A percentile compares a stretch with the other conserved stretches of the same genome.
Evolutionary conservation across 2,797 vertebrate genomes (phyloP).

Genomic region (Vireo griseus): DNA sequence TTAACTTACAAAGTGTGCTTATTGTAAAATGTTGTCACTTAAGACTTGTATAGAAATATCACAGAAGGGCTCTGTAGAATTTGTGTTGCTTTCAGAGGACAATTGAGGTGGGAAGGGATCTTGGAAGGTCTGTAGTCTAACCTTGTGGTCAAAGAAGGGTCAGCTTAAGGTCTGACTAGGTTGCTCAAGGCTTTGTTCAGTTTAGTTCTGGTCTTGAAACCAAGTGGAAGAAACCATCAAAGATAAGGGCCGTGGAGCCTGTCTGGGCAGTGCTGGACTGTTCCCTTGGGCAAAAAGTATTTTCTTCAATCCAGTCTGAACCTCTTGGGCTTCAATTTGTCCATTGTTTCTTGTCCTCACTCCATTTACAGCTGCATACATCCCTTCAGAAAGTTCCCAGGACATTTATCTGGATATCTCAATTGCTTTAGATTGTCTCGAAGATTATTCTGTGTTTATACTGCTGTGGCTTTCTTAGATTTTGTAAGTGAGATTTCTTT

Average conservation of each 20-base stretch:
- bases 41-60: background rate
- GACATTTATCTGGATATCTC: slow-evolving; percentile 7
- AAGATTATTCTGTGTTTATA: slow-evolving; percentile 27
- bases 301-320: background rate
- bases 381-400: slow-evolving; percentile 16
- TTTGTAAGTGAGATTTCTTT: slow-evolving; percentile 3
- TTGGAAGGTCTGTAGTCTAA: background rate
- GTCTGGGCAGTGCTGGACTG: background rate
- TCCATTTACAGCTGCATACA: background rate
- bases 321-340: background rate
- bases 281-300: background rate
- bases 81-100: background rate
- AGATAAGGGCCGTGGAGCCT: background rate
- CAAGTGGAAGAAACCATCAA: background rate
- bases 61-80: background rate
- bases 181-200: slow-evolving; percentile 6
- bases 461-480: slow-evolving; percentile 5
- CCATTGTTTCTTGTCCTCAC: slow-evolving; percentile 9
- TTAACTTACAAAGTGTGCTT: background rate
- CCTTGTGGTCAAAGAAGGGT: background rate
- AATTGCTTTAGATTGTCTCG: background rate
- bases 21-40: background rate
- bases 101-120: background rate
- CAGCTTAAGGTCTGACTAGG: background rate
- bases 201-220: background rate